Evolutionary conservation across 1,140 invertebrate species (phyloP).

Genomic region (Spodoptera litura): DNA sequence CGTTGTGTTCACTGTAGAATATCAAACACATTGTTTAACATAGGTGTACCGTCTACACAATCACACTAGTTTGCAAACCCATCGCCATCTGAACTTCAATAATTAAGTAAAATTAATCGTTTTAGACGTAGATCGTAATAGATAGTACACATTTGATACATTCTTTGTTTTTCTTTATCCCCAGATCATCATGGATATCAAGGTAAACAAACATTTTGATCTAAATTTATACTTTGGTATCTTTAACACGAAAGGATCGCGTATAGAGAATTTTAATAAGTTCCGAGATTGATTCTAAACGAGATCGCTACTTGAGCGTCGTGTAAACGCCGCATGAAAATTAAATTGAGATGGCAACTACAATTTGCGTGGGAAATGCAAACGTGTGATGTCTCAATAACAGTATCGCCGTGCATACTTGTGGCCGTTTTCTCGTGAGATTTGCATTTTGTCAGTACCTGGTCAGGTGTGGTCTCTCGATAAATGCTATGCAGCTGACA

Average conservation of each 20-base stretch:
- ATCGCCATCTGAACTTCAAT: conserved; percentile 21
- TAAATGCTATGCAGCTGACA: conserved; percentile 24
- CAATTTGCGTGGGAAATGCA: conserved; percentile 39
- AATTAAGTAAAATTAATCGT: neutral
- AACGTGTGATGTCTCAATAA: conserved; percentile 30
- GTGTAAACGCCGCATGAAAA: conserved; percentile 23
- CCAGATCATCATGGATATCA: conserved; percentile 39
- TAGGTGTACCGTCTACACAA: conserved; percentile 5
- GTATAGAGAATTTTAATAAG: conserved; percentile 29
- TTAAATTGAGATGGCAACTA: conserved; percentile 13
- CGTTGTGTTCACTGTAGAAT: neutral
- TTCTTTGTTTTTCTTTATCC: conserved; percentile 39
- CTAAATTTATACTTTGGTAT: conserved; percentile 13
- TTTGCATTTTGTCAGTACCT: conserved; percentile 28
- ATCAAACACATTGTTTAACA: neutral
- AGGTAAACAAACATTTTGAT: conserved; percentile 37
- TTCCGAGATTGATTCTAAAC: conserved; percentile 33
- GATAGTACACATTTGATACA: conserved; percentile 31
- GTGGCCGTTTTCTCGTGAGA: conserved; percentile 6
- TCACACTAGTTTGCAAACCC: conserved; percentile 34
- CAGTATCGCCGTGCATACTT: conserved; percentile 22
- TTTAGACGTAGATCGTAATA: conserved; percentile 9
- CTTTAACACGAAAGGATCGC: conserved; percentile 25
- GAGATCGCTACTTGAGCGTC: conserved; percentile 26
- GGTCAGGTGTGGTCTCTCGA: conserved; percentile 9